Evolutionary conservation across 2,797 vertebrate species (phyloP), one percentile per base, ranked within the genome.

Genomic region (Amblyraja radiata): DNA sequence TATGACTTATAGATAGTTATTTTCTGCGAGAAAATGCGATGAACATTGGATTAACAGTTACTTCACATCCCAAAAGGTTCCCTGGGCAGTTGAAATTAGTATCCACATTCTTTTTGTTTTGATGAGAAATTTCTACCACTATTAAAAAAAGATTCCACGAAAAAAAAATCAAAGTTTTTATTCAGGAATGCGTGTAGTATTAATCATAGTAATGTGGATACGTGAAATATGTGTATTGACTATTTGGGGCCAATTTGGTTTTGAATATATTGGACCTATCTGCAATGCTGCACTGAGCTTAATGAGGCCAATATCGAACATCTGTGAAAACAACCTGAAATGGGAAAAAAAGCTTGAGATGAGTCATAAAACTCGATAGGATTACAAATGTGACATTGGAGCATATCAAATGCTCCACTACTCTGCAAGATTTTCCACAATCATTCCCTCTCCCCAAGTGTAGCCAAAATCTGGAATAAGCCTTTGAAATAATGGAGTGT

Each of bases 361-460:
- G 84, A 88, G 65, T 88, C 84, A 88, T 68, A 88, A 68, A 88
- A 86, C 63, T 88, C 13, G 65, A 65, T 88, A 32, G 83, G 32
- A 63, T 88, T 63, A 68, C 84, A 65, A 63, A 63, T 63, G 63
- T 36, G n/a, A 88, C 32, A 88, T 65, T 68, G 63, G 36, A 65
- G 16, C 61, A 32, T 28, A 65, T 21, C 71, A 74, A 23, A 65
- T 32, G 28, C 14, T 68, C 63, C n/a, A 36, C 18, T 8, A 28
- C 83, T n/a, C 14, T 6, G 1, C 28, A 16, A 36, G 8, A 18
- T 18, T 88, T 88, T 16, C 84, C 16, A 5, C 2, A 18, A 1
- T 18, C 36, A 5, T 36, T 65, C n/a, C n/a, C 61, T 18, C 8
- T 8, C 3, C 10, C 2, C 39, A 68, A 21, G 8, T 78, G 13